These are phyloP conservation scores for Oenanthe oenanthe DNA, from an alignment of 2,113 vertebrate species.

Conservation along the genomic window DNA sequence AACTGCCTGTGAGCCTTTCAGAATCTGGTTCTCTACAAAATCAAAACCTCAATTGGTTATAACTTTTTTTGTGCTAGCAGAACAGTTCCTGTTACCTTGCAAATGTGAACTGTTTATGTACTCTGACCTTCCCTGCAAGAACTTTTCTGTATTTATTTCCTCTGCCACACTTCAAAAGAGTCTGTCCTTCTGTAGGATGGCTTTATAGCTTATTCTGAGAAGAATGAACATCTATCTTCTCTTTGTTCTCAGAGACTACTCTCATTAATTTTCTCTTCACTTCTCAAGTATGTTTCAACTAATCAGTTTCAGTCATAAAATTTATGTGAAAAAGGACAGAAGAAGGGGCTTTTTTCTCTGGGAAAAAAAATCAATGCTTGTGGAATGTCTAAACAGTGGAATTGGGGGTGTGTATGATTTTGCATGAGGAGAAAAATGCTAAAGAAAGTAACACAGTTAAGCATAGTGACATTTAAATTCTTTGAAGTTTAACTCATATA, in stretches of 20 bases:
- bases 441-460: neutral
- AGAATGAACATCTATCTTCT: neutral
- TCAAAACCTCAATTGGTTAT: neutral
- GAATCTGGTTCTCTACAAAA: neutral
- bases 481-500: neutral
- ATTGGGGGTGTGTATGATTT: neutral
- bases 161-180: neutral
- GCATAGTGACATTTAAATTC: neutral
- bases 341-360: neutral
- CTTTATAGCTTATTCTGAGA: slow-evolving; percentile 6
- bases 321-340: neutral
- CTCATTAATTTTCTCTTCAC: slow-evolving; percentile 1
- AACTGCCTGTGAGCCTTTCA: neutral
- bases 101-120: neutral
- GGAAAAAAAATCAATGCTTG: neutral
- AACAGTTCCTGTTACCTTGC: neutral
- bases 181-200: neutral
- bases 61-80: neutral
- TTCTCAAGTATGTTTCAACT: neutral
- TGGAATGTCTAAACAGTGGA: neutral
- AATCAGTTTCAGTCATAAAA: neutral
- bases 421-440: neutral
- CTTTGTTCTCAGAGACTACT: neutral
- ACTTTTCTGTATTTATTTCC: neutral
- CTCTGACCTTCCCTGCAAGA: slow-evolving; percentile 6